phyloP scores from a whole-genome alignment of 2,113 vertebrate species.

The Cheilinus undulatus region DNA sequence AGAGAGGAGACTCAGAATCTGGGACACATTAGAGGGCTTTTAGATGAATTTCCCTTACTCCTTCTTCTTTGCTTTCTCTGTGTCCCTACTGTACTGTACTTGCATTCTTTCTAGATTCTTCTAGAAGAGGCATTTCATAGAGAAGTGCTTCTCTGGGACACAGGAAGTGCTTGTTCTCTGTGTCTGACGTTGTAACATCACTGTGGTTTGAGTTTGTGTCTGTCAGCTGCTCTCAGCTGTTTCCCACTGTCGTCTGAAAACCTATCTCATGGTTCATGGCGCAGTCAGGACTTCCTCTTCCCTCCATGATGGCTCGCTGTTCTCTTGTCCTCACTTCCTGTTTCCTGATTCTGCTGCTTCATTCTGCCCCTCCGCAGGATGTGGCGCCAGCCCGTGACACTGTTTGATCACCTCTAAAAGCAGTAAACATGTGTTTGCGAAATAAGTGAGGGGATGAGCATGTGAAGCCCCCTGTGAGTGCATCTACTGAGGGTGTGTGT shows the following conservation, averaged over 20 bases:
- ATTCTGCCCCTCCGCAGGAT: constrained; percentile 29
- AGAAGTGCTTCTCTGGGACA: constrained; percentile 26
- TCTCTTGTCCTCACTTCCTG: constrained; percentile 18
- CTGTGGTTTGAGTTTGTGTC: constrained; percentile 47
- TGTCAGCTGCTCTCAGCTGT: constrained; percentile 54
- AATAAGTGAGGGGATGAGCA: not conserved
- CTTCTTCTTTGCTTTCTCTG: constrained; percentile 8
- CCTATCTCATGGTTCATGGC: constrained; percentile 49
- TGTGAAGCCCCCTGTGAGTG: constrained; percentile 3
- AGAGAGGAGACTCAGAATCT: constrained; percentile 26
- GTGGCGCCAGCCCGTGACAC: not conserved
- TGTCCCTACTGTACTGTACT: constrained; percentile 9
- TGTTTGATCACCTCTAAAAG: constrained; percentile 1
- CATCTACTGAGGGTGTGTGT: not conserved
- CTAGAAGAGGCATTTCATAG: not conserved
- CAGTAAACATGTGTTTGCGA: constrained; percentile 32
- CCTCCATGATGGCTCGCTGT: not conserved
- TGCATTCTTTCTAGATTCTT: not conserved
- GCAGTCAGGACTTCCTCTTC: constrained; percentile 47
- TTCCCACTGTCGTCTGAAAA: constrained; percentile 29
- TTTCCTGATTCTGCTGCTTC: constrained; percentile 43
- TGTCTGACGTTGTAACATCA: constrained; percentile 34
- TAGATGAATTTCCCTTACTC: constrained; percentile 21
- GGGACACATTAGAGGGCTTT: constrained; percentile 47
- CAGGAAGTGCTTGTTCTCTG: constrained; percentile 39